Evolutionary conservation across 2,888 invertebrate genomes (phyloP), one percentile per base, ranked within the genome.

Genomic region (Erynnis tages): DNA sequence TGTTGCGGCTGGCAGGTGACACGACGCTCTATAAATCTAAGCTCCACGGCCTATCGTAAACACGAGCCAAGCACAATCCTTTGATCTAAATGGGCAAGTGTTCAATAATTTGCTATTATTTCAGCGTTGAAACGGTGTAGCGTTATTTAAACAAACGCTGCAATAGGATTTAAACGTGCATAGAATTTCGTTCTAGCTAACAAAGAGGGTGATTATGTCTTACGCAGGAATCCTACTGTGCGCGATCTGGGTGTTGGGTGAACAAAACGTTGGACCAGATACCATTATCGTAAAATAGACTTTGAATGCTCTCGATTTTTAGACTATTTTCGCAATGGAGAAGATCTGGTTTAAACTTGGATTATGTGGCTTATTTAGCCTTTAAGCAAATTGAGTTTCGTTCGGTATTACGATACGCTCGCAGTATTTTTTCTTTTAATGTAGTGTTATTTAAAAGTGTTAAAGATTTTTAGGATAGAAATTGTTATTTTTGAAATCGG

Each of bases 1-100:
- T 81, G 80, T 81, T 82, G 78, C 71, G 71, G 79, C 66, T 79
- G 81, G 78, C 83, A 84, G 83, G 82, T 83, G 82, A 82, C 82
- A 81, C 73, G 69, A 69, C 71, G 61, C 69, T 72, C 79, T 76
- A 82, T 85, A 84, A 85, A 84, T 85, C 80, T 79, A 66, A 63
- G 60, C 65, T 63, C 67, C 65, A 65, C 66, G 66, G 69, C 69
- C 69, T 69, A 61, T 70, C 72, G 72, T 78, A 77, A 79, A 80
- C 81, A 78, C 69, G 65, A 65, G 65, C 63, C 65, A 65, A 68
- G 71, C 56, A 58, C 61, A 78, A 79, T 73, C 74, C 72, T 63
- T 69, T 69, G 76, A 77, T 79, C 73, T 79, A 66, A 73, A 73
- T 67, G 57, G 66, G 63, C 63, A 64, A 71, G 69, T 70, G 69